Evolutionary conservation across 2,888 invertebrate genomes (phyloP).

Genomic region (Harpagoxenus sublaevis): DNA sequence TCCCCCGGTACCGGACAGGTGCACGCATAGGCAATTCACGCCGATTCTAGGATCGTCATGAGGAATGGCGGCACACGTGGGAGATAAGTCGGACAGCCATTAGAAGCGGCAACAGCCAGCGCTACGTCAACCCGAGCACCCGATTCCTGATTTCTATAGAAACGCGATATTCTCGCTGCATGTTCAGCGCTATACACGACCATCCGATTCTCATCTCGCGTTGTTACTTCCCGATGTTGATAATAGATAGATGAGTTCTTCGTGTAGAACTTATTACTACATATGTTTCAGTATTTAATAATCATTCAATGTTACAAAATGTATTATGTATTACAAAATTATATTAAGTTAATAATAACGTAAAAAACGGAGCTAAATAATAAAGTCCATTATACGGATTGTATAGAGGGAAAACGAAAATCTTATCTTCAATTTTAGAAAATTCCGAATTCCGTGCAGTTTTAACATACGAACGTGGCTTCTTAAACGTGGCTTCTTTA

Average conservation of each 20-base stretch:
- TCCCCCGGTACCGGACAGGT: constrained; percentile 14
- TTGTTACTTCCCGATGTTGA: background rate
- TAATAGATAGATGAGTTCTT: background rate
- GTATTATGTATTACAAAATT: background rate
- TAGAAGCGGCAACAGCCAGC: background rate
- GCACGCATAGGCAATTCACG: constrained; percentile 46
- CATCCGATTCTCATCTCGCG: constrained; percentile 18
- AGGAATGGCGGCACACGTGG: constrained; percentile 37
- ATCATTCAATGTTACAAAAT: background rate
- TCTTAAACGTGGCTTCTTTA: background rate
- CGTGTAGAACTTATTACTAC: background rate
- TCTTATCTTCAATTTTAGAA: background rate
- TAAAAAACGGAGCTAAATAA: background rate
- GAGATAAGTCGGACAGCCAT: constrained; percentile 48
- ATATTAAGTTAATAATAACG: background rate
- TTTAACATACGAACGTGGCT: background rate
- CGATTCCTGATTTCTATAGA: constrained; percentile 24
- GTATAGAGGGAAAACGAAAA: background rate
- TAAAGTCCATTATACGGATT: background rate
- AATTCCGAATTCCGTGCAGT: background rate
- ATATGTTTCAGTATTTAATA: background rate
- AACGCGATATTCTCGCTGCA: background rate
- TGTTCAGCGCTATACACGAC: background rate
- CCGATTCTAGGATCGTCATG: constrained; percentile 32
- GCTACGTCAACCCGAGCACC: constrained; percentile 17